Conservation (phyloP, 2,113 vertebrate genomes). For the Lampris incognitus region DNA sequence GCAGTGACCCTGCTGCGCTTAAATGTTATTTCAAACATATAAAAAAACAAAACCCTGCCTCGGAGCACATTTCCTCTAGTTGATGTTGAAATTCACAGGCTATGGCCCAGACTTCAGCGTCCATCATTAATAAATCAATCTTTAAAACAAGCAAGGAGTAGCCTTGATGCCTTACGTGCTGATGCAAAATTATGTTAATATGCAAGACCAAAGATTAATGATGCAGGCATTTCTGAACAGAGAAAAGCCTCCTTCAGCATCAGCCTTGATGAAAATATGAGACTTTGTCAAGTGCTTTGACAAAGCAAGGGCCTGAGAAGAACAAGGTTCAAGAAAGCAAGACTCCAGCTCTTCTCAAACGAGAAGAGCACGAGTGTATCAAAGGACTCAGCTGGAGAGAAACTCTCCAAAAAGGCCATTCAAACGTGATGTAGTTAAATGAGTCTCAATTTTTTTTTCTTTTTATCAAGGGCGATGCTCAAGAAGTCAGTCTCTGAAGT, state of each 20-base stretch:
- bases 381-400: conserved; percentile 58
- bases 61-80: not conserved
- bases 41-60: not conserved
- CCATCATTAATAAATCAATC: conserved; percentile 29
- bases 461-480: conserved; percentile 40
- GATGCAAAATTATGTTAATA: conserved; percentile 53
- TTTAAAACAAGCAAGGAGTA: conserved; percentile 49
- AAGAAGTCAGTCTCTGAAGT: conserved; percentile 47
- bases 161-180: conserved; percentile 35
- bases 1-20: too few relatives aligned
- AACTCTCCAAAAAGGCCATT: conserved; percentile 54
- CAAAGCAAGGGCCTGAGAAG: conserved; percentile 35
- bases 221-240: not conserved
- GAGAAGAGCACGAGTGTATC: conserved; percentile 48
- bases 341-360: conserved; percentile 39
- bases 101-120: not conserved
- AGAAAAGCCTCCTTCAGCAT: not conserved
- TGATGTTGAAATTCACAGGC: not conserved
- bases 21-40: too few relatives aligned
- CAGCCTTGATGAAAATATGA: not conserved
- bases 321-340: conserved; percentile 39
- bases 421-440: conserved; percentile 58
- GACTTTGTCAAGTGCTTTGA: conserved; percentile 1
- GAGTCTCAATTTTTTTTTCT: conserved; percentile 54
- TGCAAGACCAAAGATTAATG: conserved; percentile 30